Evolutionary conservation across 2,113 vertebrate species (phyloP).

Genomic region (Dascyllus trimaculatus): DNA sequence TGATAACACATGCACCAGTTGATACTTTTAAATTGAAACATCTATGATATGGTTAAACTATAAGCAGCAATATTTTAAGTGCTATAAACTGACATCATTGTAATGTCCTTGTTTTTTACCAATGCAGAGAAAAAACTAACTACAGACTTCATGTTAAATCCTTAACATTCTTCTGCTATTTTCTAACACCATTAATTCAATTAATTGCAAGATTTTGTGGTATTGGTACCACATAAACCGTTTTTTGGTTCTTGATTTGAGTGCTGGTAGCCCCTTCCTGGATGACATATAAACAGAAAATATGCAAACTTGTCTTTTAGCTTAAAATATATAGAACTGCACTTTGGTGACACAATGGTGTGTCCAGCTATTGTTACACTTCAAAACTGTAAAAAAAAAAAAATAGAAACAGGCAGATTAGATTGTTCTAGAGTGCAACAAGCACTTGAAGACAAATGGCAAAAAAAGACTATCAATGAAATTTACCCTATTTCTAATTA

Average conservation of each 20-base stretch:
- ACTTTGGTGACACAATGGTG: too few species aligned
- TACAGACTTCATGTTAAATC: too few species aligned
- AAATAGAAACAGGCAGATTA: background rate
- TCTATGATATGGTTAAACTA: background rate
- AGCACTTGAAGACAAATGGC: background rate
- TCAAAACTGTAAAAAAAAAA: background rate
- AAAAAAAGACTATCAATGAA: background rate
- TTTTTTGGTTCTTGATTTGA: background rate
- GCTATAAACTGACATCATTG: background rate
- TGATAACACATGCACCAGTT: conserved; percentile 16
- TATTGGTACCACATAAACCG: background rate
- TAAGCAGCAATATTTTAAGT: conserved; percentile 10
- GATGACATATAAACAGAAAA: background rate
- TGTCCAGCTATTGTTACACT: background rate
- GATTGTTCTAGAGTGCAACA: background rate
- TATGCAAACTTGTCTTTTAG: too few species aligned
- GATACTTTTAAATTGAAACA: conserved; percentile 6
- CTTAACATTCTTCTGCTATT: background rate
- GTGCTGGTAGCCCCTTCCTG: background rate
- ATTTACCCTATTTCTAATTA: background rate
- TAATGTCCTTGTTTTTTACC: conserved; percentile 15
- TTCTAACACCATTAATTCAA: background rate
- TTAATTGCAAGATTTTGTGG: background rate
- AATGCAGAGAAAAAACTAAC: background rate
- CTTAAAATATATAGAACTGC: too few species aligned